These are phyloP conservation scores for Caenorhabditis inopinata DNA, from an alignment of 1,140 invertebrate species.

Conservation along the genomic window DNA sequence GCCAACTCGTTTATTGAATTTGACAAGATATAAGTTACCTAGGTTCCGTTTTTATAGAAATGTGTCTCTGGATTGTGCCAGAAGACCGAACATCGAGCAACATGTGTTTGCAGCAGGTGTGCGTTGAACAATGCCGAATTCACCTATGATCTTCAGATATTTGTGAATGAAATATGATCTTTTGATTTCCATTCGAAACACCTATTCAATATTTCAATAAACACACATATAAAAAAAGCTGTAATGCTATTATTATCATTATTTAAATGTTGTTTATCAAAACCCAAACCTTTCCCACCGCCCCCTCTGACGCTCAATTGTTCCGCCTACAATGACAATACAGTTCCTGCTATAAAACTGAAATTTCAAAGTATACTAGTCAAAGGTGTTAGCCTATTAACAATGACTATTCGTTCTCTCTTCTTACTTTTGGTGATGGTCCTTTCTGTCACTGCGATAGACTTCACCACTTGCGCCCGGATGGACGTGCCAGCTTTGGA, in stretches of 20 bases:
- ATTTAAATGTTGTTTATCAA: background rate
- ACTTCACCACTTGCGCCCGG: conserved; percentile 24
- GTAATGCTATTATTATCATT: background rate
- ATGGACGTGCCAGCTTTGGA: conserved; percentile 28
- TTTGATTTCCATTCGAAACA: background rate
- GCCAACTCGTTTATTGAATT: too few relatives aligned
- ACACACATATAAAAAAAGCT: background rate
- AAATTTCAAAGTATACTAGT: background rate
- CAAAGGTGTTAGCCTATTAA: background rate
- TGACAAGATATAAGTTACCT: too few relatives aligned
- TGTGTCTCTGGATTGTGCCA: background rate
- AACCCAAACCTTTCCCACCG: background rate
- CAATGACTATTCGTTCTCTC: background rate
- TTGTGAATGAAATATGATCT: conserved; percentile 7
- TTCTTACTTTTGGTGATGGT: background rate
- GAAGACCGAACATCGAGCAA: background rate
- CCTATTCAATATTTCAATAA: conserved; percentile 6
- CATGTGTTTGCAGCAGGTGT: background rate
- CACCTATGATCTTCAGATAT: background rate
- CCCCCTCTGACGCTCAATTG: too few relatives aligned
- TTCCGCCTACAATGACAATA: background rate
- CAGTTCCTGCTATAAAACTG: background rate
- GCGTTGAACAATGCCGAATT: too few relatives aligned
- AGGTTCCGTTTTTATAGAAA: too few relatives aligned
- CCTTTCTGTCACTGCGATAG: background rate